Evolutionary conservation across 2,797 vertebrate genomes (phyloP).

Genomic region (Pogonophryne albipinna): DNA sequence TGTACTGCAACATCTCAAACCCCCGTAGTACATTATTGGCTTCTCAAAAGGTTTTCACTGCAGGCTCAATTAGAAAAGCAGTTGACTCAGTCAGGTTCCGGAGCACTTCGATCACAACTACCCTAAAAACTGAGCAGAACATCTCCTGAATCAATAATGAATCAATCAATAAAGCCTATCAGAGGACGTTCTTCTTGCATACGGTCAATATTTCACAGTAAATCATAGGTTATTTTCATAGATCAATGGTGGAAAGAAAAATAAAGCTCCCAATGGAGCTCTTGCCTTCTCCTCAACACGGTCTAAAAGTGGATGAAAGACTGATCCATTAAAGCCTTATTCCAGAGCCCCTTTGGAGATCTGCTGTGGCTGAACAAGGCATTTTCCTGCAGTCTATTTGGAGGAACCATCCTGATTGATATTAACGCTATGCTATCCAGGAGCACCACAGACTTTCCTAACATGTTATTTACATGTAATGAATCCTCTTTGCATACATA

Average conservation of each 20-base stretch:
- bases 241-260: slow-evolving; percentile 21
- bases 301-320: slow-evolving; percentile 23
- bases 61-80: slow-evolving; percentile 33
- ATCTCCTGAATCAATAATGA: slow-evolving; percentile 4
- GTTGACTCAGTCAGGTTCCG: slow-evolving; percentile 29
- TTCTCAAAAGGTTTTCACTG: slow-evolving; percentile 25
- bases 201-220: slow-evolving; percentile 37
- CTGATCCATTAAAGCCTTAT: slow-evolving; percentile 26
- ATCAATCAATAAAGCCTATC: slow-evolving; percentile 39
- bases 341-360: slow-evolving; percentile 8
- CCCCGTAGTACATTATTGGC: neutral
- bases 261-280: neutral
- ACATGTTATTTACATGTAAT: neutral
- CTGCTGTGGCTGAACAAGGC: slow-evolving; percentile 5
- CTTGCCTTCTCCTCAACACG: neutral
- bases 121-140: slow-evolving; percentile 21
- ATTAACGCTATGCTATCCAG: neutral
- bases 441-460: neutral
- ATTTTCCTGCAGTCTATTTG: no score
- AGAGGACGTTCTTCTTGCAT: slow-evolving; percentile 5
- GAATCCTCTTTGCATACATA: slow-evolving; percentile 2
- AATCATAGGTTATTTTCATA: slow-evolving; percentile 26
- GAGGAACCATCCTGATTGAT: no score
- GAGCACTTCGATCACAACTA: slow-evolving; percentile 21
- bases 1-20: neutral